Conservation (phyloP, 2,888 invertebrate species). For the Coelogynopora nodosa region DNA sequence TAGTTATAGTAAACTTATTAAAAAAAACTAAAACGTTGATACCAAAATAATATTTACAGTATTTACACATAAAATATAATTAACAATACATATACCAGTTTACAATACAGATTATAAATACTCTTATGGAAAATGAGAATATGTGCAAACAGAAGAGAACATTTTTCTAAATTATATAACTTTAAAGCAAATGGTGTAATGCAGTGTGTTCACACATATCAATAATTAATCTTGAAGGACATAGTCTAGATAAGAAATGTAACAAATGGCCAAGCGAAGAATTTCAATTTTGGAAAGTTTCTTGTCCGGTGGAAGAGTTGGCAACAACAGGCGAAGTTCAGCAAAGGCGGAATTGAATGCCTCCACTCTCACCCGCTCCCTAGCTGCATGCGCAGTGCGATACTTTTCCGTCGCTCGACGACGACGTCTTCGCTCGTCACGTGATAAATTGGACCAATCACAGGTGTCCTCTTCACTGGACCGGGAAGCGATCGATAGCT, state of each 20-base stretch:
- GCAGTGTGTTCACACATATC: too few relatives aligned
- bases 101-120: too few relatives aligned
- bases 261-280: conserved; percentile 88
- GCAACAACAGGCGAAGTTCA: conserved; percentile 80
- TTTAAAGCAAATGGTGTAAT: too few relatives aligned
- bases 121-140: too few relatives aligned
- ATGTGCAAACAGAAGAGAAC: too few relatives aligned
- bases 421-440: conserved; percentile 78
- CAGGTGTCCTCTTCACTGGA: neutral
- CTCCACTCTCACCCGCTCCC: conserved; percentile 90
- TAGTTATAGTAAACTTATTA: too few relatives aligned
- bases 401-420: conserved; percentile 91
- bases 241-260: conserved; percentile 92
- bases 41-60: too few relatives aligned
- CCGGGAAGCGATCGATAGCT: neutral
- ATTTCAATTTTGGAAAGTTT: conserved; percentile 97
- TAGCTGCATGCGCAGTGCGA: conserved; percentile 88
- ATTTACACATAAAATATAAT: too few relatives aligned
- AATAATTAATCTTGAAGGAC: conserved; percentile 72
- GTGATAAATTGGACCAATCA: conserved; percentile 62
- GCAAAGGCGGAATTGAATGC: conserved; percentile 94
- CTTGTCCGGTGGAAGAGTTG: conserved; percentile 91
- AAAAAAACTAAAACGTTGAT: too few relatives aligned
- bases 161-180: too few relatives aligned
- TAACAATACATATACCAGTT: too few relatives aligned